phyloP scores from a whole-genome alignment of 2,113 vertebrate genomes.

The Phrynosoma platyrhinos region DNA sequence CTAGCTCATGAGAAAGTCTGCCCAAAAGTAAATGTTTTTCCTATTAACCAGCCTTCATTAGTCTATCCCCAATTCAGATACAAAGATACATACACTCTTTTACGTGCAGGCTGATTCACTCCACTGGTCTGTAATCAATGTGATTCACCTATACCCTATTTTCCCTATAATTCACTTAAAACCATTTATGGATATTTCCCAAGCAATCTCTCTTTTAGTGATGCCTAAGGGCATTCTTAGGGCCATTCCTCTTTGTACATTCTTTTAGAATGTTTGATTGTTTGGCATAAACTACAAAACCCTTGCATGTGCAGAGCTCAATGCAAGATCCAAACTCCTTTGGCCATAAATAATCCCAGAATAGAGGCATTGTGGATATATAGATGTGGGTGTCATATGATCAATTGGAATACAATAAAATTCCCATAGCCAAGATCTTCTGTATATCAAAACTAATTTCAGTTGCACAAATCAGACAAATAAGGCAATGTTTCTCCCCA shows the following conservation, averaged over 20 bases:
- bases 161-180: background rate
- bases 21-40: background rate
- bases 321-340: background rate
- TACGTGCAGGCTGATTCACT: background rate
- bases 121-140: background rate
- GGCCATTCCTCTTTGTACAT: background rate
- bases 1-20: background rate
- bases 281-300: background rate
- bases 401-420: background rate
- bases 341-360: background rate
- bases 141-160: background rate
- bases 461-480: too few relatives aligned
- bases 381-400: background rate
- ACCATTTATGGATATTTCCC: background rate
- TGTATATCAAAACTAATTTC: too few relatives aligned
- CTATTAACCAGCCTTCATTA: background rate
- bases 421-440: too few relatives aligned
- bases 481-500: too few relatives aligned
- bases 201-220: background rate
- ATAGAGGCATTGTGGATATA: background rate
- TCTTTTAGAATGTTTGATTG: background rate
- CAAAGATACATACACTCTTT: background rate
- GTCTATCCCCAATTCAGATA: background rate
- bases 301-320: background rate
- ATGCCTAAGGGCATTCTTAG: background rate